Evolutionary conservation across 2,113 vertebrate species (phyloP).

Genomic region (Brienomyrus brachyistius): DNA sequence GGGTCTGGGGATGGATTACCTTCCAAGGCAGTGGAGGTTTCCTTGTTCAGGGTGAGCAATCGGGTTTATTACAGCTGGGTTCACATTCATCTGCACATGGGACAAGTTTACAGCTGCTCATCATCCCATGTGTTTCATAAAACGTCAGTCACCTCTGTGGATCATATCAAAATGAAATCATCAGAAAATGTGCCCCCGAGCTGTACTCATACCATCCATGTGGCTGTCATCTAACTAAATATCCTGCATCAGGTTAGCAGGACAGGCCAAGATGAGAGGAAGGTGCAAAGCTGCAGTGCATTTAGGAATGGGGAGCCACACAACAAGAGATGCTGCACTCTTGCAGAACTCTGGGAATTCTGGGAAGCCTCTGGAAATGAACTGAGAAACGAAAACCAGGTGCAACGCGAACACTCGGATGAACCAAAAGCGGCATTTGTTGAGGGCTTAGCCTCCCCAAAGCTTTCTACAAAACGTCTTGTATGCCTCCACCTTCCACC

Average conservation of each 20-base stretch:
- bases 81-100: conserved; percentile 8
- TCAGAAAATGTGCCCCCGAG: no score
- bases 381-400: not conserved
- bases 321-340: not conserved
- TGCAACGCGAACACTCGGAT: not conserved
- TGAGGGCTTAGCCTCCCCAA: not conserved
- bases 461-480: not conserved
- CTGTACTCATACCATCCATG: not conserved
- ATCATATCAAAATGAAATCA: not conserved
- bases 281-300: not conserved
- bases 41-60: not conserved
- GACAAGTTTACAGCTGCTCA: not conserved
- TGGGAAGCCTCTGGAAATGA: not conserved
- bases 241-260: not conserved
- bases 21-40: not conserved
- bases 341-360: not conserved
- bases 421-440: not conserved
- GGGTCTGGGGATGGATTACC: not conserved
- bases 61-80: conserved; percentile 15
- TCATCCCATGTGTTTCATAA: not conserved
- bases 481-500: not conserved
- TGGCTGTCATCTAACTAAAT: not conserved
- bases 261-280: not conserved
- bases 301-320: not conserved
- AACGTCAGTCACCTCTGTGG: not conserved